Base-by-base conservation (phyloP, 2,888 invertebrate species). In the Parapristionchus giblindavisi region DNA sequence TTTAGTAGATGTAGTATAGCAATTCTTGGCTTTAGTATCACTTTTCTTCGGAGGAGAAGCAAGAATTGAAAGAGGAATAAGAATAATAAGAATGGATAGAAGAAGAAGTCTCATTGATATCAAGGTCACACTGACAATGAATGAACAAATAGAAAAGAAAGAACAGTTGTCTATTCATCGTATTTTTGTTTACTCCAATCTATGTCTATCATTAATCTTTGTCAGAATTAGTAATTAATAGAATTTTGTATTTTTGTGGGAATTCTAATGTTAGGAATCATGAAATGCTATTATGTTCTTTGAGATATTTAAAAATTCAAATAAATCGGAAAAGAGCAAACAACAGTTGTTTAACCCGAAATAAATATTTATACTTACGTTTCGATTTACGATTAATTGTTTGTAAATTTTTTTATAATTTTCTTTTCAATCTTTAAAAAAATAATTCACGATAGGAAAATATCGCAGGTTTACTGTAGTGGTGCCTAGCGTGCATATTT, bases 1-100 rank as follows among this genome's bases (percentile, higher is more conserved):
- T 24, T 66, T 66, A 8, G 66, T 51, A n/a, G 51, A 48, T 34
- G 36, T 34, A 3, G 48, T 5, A 66, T 66, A 66, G 52, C 66
- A 66, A 11, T 66, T 66, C 51, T 48, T 51, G 27, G 66, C 29
- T 29, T 63, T 63, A 2, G 38, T 36, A 51, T 48, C 38, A 48
- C 34, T 66, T 51, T 24, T 36, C 21, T 48, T 63, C 11, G 63
- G 43, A 43, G 63, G 66, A 29, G 34, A 32, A 8, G 38, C 43
- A 5, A 43, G 43, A 65, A 65, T 65, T 17, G 63, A 40, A 24
- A 65, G 43, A 65, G 63, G 40, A 43, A 32, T 24, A 21, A 66
- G 1, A 24, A 51, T 32, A 34, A 66, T 48, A 32, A 66, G 32
- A 52, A 66, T 24, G 66, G 52, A 34, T 24, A 63, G 63, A 21